A percentile compares a stretch with the other conserved stretches of the same genome.
Evolutionary conservation across 2,888 invertebrate genomes (phyloP).

Genomic region (Spicauda simplicius): DNA sequence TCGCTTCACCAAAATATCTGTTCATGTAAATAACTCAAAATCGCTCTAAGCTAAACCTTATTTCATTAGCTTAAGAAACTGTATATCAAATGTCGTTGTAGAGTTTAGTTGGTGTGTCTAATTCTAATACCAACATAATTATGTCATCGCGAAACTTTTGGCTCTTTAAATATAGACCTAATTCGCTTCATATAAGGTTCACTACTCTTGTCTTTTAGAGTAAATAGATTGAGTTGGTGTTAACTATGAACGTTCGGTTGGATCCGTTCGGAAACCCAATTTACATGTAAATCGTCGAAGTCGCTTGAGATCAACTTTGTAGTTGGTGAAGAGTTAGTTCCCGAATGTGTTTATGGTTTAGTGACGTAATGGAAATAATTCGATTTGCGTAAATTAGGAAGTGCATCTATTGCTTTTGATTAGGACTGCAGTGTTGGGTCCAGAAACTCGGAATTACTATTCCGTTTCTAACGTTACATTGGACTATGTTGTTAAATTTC

Average conservation of each 20-base stretch:
- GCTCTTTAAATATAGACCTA: conserved; percentile 23
- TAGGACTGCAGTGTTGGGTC: not conserved
- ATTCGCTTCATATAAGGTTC: conserved; percentile 29
- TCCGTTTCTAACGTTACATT: not conserved
- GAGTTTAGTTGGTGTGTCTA: conserved; percentile 43
- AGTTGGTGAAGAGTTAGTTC: conserved; percentile 57
- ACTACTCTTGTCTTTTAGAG: not conserved
- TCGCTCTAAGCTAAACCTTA: conserved; percentile 36
- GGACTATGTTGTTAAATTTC: not conserved
- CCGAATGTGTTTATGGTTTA: conserved; percentile 35
- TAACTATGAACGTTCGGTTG: conserved; percentile 70
- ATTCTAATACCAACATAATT: conserved; percentile 40
- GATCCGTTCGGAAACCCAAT: conserved; percentile 76
- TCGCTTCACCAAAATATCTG: conserved; percentile 36
- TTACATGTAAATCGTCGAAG: conserved; percentile 79
- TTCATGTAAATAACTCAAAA: conserved; percentile 5
- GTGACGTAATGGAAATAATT: conserved; percentile 30
- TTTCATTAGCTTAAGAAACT: conserved; percentile 31
- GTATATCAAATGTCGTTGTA: conserved; percentile 20
- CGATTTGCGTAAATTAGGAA: conserved; percentile 20
- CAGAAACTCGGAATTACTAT: conserved; percentile 1
- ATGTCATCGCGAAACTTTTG: conserved; percentile 6
- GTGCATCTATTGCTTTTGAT: conserved; percentile 7
- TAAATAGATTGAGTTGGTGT: conserved; percentile 47
- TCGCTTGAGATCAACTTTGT: conserved; percentile 72